Base-by-base conservation (phyloP, 30 jellyfish, hydroid and myxozoan species). In the Clytia hemisphaerica region DNA sequence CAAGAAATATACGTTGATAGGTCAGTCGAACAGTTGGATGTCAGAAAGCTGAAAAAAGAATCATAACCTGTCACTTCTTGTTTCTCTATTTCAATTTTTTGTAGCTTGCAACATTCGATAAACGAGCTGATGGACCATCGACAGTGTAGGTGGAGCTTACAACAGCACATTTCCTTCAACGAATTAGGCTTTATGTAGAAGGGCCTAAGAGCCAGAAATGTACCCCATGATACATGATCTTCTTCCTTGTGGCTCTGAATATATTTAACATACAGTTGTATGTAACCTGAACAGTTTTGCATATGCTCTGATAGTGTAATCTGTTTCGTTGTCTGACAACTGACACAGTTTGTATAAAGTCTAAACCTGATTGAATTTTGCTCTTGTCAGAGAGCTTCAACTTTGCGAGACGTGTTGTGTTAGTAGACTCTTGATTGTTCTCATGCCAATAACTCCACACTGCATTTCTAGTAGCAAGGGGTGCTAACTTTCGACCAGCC, bases 361-460 rank as follows among this genome's bases (percentile, higher is more conserved):
- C 64, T 33, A 50, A 33, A 50, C 25, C 64, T 33, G 19, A n/a
- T 33, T 50, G 64, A 50, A 28, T n/a, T 18, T 50, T 50, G 19
- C 32, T 28, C 64, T 50, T 50, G 26, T 50, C 64, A 50, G 64
- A n/a, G 64, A 50, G 32, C 25, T 33, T 28, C 25, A 50, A 33
- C 64, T 50, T 50, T 28, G 64, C 64, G 32, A 18, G 22, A n/a
- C 22, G 64, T n/a, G 64, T 18, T 50, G 64, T 50, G 64, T n/a
- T 28, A 28, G 64, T 50, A n/a, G 64, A 50, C 22, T 50, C 22
- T 33, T 18, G 32, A 50, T 33, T 50, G 7, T 50, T 50, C 32
- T 28, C 64, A n/a, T 50, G 32, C 64, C 64, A 18, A 50, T n/a
- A 50, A n/a, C 64, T 50, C 64, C 64, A 50, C 32, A 50, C 64